Base-by-base conservation (phyloP, 2,113 vertebrate species). In the Pagrus major region DNA sequence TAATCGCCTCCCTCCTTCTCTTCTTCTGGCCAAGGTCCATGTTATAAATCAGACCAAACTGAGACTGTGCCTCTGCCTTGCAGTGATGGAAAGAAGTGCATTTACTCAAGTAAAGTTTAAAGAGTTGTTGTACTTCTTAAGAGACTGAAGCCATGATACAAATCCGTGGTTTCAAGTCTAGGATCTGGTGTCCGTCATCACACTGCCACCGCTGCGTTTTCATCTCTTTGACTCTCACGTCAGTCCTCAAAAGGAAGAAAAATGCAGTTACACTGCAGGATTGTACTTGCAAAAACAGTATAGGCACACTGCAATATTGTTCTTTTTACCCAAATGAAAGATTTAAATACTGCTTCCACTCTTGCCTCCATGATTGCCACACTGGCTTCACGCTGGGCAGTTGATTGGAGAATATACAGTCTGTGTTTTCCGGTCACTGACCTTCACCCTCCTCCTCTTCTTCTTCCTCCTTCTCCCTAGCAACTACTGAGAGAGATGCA, bases 401-500 rank as follows among this genome's bases (percentile, higher is more conserved):
- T 4, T 47, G 51, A 70, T 31, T 27, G 10, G 35, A 84, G 33
- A 65, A 33, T 18, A 39, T 35, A 60, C 31, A n/a, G n/a, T 70
- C 23, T 31, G 20, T 78, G 74, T 81, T 85, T 70, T 74, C 31
- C 25, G 20, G 76, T 76, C 80, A 18, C 39, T 91, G 76, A 92
- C 90, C 84, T 85, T 77, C 44, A 0, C 71, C 18, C 65, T 69
- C 41, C 3, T 94, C 83, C 35, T 82, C 78, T 76, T 66, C 63
- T 9, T 81, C 91, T 74, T 92, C 63, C 4, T 69, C 71, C 92
- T 92, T 90, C 85, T 63, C 78, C 81, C 33, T 81, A 99, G 98
- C 98, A 99, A 99, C 97, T 99, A 71, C 96, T 99, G 75, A 96
- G 98, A 46, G 98, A 99, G 96, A 99, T 99, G 98, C 98, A 99